These are phyloP conservation scores for Cordilura impudica DNA, from an alignment of 2,888 invertebrate genomes.

Conservation along the genomic window DNA sequence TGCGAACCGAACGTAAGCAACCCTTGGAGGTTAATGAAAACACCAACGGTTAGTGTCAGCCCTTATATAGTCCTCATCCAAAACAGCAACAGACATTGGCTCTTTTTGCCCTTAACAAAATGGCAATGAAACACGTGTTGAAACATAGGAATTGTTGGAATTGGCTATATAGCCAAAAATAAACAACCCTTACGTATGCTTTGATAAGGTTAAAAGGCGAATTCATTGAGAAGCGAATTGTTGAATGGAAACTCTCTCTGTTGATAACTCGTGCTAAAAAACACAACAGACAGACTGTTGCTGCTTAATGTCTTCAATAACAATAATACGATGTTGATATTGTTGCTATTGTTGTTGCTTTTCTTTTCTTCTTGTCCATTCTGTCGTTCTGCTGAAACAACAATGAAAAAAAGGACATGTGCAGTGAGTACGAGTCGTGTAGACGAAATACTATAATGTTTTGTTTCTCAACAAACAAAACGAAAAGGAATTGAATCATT, in stretches of 20 bases:
- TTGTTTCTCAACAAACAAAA: slow-evolving; percentile 34
- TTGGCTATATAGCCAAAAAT: slow-evolving; percentile 7
- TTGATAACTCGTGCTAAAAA: slow-evolving; percentile 56
- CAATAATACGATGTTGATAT: slow-evolving; percentile 32
- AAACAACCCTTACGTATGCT: slow-evolving; percentile 41
- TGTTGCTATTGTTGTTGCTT: slow-evolving; percentile 15
- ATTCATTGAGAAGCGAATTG: slow-evolving; percentile 42
- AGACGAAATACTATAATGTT: slow-evolving; percentile 5
- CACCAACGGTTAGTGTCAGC: slow-evolving; percentile 72
- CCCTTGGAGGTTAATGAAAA: slow-evolving; percentile 79
- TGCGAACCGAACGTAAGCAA: slow-evolving; percentile 79
- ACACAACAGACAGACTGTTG: slow-evolving; percentile 61
- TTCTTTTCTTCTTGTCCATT: slow-evolving; percentile 49
- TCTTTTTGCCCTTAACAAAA: slow-evolving; percentile 39
- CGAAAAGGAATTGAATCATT: slow-evolving; percentile 43
- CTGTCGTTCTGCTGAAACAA: slow-evolving; percentile 46
- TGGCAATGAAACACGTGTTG: slow-evolving; percentile 44
- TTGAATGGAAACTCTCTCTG: slow-evolving; percentile 61
- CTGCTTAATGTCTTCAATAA: slow-evolving; percentile 50
- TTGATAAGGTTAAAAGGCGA: slow-evolving; percentile 42
- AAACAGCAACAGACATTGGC: slow-evolving; percentile 46
- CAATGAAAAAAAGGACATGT: slow-evolving; percentile 62
- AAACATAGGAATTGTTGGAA: slow-evolving; percentile 43
- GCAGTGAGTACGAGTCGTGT: slow-evolving; percentile 63
- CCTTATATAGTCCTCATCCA: slow-evolving; percentile 74